Percentiles rank a stretch among this genome's conserved stretches.
Conservation (phyloP, 2,113 vertebrate genomes). For the Anthoscopus minutus region DNA sequence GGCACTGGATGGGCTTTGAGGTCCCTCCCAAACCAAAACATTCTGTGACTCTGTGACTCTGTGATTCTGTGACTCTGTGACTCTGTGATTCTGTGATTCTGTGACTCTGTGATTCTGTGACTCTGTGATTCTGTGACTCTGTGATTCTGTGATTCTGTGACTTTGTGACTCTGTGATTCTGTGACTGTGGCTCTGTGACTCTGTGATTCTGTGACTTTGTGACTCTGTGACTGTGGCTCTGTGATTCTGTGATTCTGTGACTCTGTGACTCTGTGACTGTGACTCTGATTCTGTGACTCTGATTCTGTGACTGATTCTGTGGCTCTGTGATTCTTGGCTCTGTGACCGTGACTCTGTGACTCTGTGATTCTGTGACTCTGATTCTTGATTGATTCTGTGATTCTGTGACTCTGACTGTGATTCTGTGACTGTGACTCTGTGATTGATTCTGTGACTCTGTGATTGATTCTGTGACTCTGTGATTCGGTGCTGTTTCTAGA, state of each 20-base stretch:
- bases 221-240: too few species aligned
- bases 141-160: too few species aligned
- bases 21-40: accelerated
- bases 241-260: accelerated
- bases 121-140: too few species aligned
- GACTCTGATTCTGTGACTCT: too few species aligned
- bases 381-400: too few species aligned
- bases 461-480: accelerated
- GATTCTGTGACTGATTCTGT: accelerated
- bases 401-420: accelerated
- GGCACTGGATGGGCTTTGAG: accelerated
- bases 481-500: background rate
- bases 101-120: accelerated
- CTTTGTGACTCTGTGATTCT: accelerated
- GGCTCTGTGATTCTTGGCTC: too few species aligned
- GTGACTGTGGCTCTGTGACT: accelerated
- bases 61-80: accelerated
- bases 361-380: accelerated
- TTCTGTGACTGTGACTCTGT: accelerated
- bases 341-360: too few species aligned
- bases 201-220: too few species aligned
- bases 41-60: accelerated
- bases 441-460: accelerated
- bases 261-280: accelerated
- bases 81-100: too few species aligned